Percentiles rank a stretch among this genome's conserved stretches.
phyloP scores from a whole-genome alignment of 2,797 vertebrate genomes.

The Petrocephalus sullivani region DNA sequence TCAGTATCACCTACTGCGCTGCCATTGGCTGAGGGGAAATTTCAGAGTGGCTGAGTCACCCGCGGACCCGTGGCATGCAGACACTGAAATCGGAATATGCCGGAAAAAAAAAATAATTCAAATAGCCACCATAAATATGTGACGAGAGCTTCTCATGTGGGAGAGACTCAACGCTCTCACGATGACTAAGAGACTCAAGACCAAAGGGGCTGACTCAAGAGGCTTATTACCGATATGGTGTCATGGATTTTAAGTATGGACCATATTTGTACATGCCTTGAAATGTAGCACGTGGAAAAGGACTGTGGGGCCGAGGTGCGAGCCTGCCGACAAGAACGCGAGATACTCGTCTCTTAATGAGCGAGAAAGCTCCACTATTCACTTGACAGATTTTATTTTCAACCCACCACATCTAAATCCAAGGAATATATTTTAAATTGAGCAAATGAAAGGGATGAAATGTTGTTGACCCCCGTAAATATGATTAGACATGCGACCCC shows the following conservation, averaged over 20 bases:
- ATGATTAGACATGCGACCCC: neutral
- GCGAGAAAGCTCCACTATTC: conserved; percentile 32
- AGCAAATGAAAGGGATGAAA: neutral
- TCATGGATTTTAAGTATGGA: conserved; percentile 19
- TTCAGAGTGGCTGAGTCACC: neutral
- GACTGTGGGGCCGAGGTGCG: conserved; percentile 12
- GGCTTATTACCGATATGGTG: conserved; percentile 27
- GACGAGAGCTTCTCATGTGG: neutral
- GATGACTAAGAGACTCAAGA: conserved; percentile 14
- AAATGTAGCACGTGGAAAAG: conserved; percentile 10
- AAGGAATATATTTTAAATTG: neutral
- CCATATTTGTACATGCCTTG: conserved; percentile 23
- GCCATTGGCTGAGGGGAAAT: neutral
- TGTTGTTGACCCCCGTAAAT: neutral
- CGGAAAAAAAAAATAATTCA: neutral
- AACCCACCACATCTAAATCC: neutral
- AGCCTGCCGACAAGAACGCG: conserved; percentile 25
- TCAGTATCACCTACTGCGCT: neutral
- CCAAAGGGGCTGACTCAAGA: conserved; percentile 4
- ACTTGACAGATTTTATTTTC: conserved; percentile 25
- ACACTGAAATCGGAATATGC: neutral
- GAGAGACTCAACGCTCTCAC: conserved; percentile 13
- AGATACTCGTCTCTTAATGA: conserved; percentile 29
- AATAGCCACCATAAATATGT: neutral
- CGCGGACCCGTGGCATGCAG: neutral